Conservation (phyloP, 2,797 vertebrate species). For the Peromyscus melanophrys region DNA sequence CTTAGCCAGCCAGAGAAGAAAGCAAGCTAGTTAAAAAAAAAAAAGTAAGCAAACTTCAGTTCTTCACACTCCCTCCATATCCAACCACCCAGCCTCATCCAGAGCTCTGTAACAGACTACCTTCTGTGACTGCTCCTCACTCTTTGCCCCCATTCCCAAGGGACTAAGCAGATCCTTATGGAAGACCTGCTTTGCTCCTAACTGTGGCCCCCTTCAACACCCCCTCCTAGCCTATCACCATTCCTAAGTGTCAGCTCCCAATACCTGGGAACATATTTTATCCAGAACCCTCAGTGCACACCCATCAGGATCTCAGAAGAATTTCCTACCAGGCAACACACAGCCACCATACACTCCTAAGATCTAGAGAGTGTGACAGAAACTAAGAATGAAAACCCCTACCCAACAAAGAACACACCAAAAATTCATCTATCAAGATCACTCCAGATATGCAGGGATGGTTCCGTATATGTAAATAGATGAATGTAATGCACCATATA, state of each 20-base stretch:
- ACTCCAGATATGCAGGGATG: no score
- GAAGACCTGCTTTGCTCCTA: background rate
- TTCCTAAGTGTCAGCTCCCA: background rate
- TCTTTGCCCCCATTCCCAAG: background rate
- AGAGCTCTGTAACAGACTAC: background rate
- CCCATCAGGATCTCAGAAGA: background rate
- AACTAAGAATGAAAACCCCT: background rate
- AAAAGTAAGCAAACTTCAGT: no score
- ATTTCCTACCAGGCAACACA: background rate
- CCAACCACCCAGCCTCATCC: background rate
- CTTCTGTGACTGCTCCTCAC: background rate
- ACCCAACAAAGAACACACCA: background rate
- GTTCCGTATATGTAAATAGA: no score
- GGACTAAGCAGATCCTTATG: background rate
- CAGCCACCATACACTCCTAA: background rate
- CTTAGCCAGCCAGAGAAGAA: background rate
- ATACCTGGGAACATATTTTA: background rate
- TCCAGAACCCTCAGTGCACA: background rate
- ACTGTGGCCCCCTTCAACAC: background rate
- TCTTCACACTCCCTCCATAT: background rate
- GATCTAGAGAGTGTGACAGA: background rate
- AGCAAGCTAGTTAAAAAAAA: background rate
- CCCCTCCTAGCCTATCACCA: background rate
- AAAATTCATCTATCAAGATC: no score
- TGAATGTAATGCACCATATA: no score